Evolutionary conservation across 1,140 invertebrate species (phyloP), one percentile per base, ranked within the genome.

Genomic region (Drosophila quadrilineata): DNA sequence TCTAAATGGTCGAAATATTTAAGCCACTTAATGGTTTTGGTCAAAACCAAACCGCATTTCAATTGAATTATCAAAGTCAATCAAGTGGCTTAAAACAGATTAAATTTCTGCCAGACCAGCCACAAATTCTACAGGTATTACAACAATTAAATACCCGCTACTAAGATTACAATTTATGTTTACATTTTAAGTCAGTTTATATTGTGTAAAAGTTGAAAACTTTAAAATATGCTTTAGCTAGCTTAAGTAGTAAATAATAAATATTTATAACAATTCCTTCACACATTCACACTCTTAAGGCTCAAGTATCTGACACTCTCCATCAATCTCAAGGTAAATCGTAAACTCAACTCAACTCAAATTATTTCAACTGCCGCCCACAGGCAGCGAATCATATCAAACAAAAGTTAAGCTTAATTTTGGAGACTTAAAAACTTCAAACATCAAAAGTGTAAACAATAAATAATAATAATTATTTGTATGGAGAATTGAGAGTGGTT

Each of bases 11-110:
- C 36, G 53, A 76, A 58, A 41, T 58, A 26, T 31, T 43, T 33
- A 10, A 17, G n/a, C 46, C 9, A 21, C 54, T 60, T 56, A 76
- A 62, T 52, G 50, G 62, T 50, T 71, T n/a, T 58, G 9, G 49
- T 50, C 38, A 35, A 33, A n/a, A n/a, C n/a, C 21, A 22, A 22
- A 75, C 62, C 50, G 36, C 62, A 76, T 73, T 75, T 76, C 59
- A 76, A 84, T 84, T 82, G 66, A 73, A 76, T 58, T 70, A 64
- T 76, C 59, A 82, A 76, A 70, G 54, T 84, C 69, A 84, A 73
- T 82, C 75, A 67, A 49, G 60, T 52, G 36, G 52, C 62, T 79
- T 64, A 73, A 69, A 72, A 49, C 24, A 52, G 77, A 82, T 80
- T 80, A 38, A 16, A 38, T 22, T 35, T 38, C 10, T 52, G 48